Base-by-base conservation (phyloP, 1,140 invertebrate genomes). In the Ceratina calcarata region DNA sequence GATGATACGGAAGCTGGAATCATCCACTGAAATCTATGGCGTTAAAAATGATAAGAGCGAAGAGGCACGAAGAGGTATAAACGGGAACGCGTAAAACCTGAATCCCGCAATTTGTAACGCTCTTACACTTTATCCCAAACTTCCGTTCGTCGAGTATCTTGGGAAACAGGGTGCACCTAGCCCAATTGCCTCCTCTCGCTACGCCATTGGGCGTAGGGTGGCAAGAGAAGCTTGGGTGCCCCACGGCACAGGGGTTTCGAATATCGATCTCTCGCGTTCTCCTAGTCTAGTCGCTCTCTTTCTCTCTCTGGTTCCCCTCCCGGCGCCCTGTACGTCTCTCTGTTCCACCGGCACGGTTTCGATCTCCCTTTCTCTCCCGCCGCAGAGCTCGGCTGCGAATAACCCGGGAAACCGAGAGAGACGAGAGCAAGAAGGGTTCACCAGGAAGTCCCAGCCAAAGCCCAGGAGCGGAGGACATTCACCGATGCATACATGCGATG, bases 251-350 rank as follows among this genome's bases (percentile, higher is more conserved):
- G 80, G 80, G 87, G 83, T 88, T 89, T 89, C 86, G 90, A 92
- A 91, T 93, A 93, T 93, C 91, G 92, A 93, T 93, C 88, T 91
- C 89, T 83, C 85, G 80, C 83, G 79, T 86, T 86, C 88, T 89
- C 86, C 78, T 88, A 89, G 86, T 91, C 89, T 55, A 57, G 13
- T 67, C 76, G 20, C 58, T 73, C 71, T 70, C 71, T 66, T 60
- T 49, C 71, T 66, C 58, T 32, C 67, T 66, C 49, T 49, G 72
- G 55, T 20, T 67, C 45, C 66, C 49, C 78, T 62, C 75, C 71
- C 18, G 45, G 18, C 27, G 13, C 65, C 55, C 55, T 45, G 8
- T 45, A 10, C 37, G 37, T 6, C 37, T 45, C 37, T 45, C 37
- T 7, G 6, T 45, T 10, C 37, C 37, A 6, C 37, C 37, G 6